Evolutionary conservation across 2,888 invertebrate species (phyloP), one percentile per base, ranked within the genome.

Genomic region (Lamellibrachia columna): DNA sequence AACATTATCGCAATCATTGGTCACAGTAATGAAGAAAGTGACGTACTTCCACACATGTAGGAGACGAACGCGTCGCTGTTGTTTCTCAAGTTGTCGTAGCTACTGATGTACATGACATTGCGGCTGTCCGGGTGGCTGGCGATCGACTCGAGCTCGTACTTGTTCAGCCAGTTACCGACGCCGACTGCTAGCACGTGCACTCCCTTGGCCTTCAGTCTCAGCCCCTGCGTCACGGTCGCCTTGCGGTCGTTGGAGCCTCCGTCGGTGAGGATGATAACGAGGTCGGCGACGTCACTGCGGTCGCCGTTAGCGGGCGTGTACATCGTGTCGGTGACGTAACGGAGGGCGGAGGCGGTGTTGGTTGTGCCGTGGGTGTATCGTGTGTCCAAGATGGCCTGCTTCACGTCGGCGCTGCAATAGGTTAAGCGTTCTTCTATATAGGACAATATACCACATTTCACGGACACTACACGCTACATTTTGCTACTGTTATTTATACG

Each of bases 251-350:
- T 58, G 9, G 93, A 93, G 7, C 92, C 92, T 11, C 93, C 93
- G 92, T 93, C 93, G 60, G 93, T 93, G 40, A 93, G 11, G 11
- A 93, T 92, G n/a, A 93, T 91, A 6, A 92, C 92, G 40, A 93
- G 22, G 90, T 93, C 92, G 91, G 91, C 53, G 4, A 92, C 90
- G 7, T 92, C 90, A 15, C 60, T 90, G 22, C 93, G 92, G 52
- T 93, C 92, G n/a, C 93, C 93, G 53, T 92, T 92, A 15, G 9
- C 11, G n/a, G n/a, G 22, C 6, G 60, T 58, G 92, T 90, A 93
- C 92, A 90, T 90, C 11, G 55, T 60, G 53, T 92, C 53, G 52
- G 53, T 52, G 90, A 90, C 92, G 52, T 90, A 90, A 9, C 90
- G 40, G 3, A 92, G 92, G 22, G 91, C 90, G 2, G 52, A 11